phyloP scores from a whole-genome alignment of 2,113 vertebrate genomes.

The Phrynosoma platyrhinos region DNA sequence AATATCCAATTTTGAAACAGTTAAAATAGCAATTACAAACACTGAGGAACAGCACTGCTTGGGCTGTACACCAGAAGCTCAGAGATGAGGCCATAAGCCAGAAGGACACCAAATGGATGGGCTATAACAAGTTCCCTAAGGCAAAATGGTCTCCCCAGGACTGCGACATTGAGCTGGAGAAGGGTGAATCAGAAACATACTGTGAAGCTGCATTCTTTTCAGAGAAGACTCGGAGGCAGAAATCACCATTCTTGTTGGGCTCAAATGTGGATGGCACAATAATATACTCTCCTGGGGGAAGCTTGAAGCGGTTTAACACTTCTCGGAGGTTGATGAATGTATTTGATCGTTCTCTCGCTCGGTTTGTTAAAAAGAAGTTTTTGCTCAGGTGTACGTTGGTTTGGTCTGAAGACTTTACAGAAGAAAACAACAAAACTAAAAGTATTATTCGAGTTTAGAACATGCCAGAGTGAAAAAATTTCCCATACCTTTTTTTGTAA shows the following conservation, averaged over 20 bases:
- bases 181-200: slow-evolving; percentile 71
- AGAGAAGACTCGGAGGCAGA: slow-evolving; percentile 92
- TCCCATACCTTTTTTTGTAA: too few species aligned
- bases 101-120: background rate
- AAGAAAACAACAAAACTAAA: background rate
- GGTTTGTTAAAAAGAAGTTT: slow-evolving; percentile 90
- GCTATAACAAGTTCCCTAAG: background rate
- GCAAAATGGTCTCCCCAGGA: background rate
- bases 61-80: too few species aligned
- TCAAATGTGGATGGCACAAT: slow-evolving; percentile 93
- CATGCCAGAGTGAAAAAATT: too few species aligned
- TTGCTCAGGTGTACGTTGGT: slow-evolving; percentile 90
- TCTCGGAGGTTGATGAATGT: slow-evolving; percentile 94
- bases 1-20: too few species aligned
- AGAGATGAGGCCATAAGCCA: too few species aligned
- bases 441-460: background rate
- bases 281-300: slow-evolving; percentile 90
- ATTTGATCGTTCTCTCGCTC: slow-evolving; percentile 88
- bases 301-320: slow-evolving; percentile 88
- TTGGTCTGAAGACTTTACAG: slow-evolving; percentile 83
- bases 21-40: too few species aligned
- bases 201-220: slow-evolving; percentile 87
- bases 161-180: background rate
- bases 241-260: slow-evolving; percentile 88
- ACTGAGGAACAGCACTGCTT: too few species aligned